phyloP scores from a whole-genome alignment of 1,140 invertebrate genomes.

The Nymphalis io region DNA sequence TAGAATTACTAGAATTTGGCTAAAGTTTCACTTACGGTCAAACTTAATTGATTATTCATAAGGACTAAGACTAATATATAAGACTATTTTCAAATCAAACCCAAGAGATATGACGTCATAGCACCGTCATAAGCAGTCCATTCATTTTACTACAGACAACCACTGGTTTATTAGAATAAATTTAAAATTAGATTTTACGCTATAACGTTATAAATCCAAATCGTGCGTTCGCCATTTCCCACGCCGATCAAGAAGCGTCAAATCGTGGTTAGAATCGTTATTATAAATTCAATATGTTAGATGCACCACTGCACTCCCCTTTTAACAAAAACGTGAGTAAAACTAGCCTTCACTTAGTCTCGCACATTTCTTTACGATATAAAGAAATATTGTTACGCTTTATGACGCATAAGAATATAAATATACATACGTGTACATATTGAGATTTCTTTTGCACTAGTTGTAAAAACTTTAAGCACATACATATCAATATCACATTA shows the following conservation, averaged over 20 bases:
- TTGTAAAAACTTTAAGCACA: no score
- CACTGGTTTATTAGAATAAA: background rate
- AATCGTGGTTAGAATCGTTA: constrained; percentile 55
- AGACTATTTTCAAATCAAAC: no score
- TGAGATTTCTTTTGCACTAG: background rate
- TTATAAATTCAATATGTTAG: constrained; percentile 70
- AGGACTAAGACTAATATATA: no score
- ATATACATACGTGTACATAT: background rate
- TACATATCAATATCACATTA: no score
- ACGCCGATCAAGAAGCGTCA: constrained; percentile 61
- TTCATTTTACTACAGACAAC: no score
- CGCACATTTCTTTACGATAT: constrained; percentile 9
- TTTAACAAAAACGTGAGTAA: constrained; percentile 67
- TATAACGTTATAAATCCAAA: constrained; percentile 27
- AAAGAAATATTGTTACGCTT: constrained; percentile 7
- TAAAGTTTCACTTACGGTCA: no score
- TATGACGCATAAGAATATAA: background rate
- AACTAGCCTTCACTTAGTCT: constrained; percentile 40
- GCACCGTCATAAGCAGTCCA: no score
- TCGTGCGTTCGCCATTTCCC: constrained; percentile 58
- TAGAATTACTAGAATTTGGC: no score
- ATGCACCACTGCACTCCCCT: constrained; percentile 68
- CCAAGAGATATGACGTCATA: no score
- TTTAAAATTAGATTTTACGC: background rate
- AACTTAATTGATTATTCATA: no score